A percentile compares a stretch with the other conserved stretches of the same genome.
Conservation (phyloP, 2,888 invertebrate genomes). For the Camptogramma bilineatum region DNA sequence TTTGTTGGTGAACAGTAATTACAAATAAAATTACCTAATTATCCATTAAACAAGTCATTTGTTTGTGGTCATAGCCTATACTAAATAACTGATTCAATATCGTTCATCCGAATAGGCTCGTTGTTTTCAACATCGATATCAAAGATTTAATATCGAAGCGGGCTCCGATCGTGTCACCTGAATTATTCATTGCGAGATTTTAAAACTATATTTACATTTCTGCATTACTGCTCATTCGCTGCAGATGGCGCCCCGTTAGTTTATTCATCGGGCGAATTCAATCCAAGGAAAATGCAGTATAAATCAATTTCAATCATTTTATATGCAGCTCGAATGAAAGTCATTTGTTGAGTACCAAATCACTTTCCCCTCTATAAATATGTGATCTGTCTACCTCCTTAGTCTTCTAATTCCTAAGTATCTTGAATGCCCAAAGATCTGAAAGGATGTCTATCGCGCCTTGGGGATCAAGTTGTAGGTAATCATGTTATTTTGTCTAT, state of each 20-base stretch:
- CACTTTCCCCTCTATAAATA: too few species aligned
- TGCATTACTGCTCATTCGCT: slow-evolving; percentile 40
- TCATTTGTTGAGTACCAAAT: background rate
- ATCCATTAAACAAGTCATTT: too few species aligned
- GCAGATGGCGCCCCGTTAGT: slow-evolving; percentile 17
- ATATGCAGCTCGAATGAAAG: background rate
- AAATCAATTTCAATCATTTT: background rate
- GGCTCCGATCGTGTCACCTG: slow-evolving; percentile 47
- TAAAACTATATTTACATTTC: slow-evolving; percentile 56
- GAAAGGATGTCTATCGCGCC: too few species aligned
- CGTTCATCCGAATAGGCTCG: slow-evolving; percentile 8
- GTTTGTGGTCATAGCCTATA: too few species aligned
- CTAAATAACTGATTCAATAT: background rate
- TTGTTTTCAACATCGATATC: slow-evolving; percentile 61
- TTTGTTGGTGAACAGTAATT: too few species aligned
- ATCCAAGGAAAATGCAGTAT: background rate
- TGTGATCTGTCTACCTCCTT: too few species aligned
- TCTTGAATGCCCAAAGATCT: too few species aligned
- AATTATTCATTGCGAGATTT: slow-evolving; percentile 60
- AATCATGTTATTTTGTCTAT: too few species aligned
- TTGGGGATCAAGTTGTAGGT: too few species aligned
- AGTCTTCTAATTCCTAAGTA: too few species aligned
- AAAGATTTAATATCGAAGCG: slow-evolving; percentile 60
- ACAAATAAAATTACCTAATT: too few species aligned
- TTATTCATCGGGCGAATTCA: slow-evolving; percentile 2